Base-by-base conservation (phyloP, 2,113 vertebrate genomes). In the Pongo pygmaeus region DNA sequence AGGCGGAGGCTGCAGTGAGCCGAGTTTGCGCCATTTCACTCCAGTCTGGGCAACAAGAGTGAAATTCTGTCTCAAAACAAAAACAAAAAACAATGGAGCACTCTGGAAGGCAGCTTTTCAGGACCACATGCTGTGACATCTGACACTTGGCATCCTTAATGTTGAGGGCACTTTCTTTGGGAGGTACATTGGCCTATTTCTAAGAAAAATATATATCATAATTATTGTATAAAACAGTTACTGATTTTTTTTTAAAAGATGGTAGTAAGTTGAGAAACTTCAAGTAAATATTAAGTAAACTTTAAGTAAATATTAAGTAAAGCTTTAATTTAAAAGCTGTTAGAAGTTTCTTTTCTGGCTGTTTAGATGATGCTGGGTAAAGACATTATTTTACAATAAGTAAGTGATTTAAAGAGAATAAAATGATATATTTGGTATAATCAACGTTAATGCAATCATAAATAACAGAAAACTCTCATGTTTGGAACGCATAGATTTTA, bases 171-270 rank as follows among this genome's bases (percentile, higher is more conserved):
- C 35, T 87, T 35, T 92, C 27, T 86, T 83, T 72, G 40, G 52
- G 17, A 27, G 59, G 22, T 84, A 55, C 20, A 50, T 9, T 48
- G 20, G 3, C 17, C 18, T 81, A 46, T 77, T 55, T 77, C 38
- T 86, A 89, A 97, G 90, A 95, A 95, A 87, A 89, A 89, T 61
- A 57, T 17, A 27, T 81, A 64, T 85, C 64, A 92, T 59, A 90
- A 59, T 89, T 78, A 52, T 30, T 93, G 6, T 81, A 30, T n/a
- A 93, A 90, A 78, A 64, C 84, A 75, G 61, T 86, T 70, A 91
- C 23, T 80, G 32, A 40, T 35, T 48, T 38, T 25, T 64, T 70
- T 84, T 81, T 30, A 46, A n/a, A n/a, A 57, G 48, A 52, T 10
- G 64, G 1, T 64, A 88, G 22, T 78, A 88, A 14, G 38, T 91